Percentiles rank a stretch among this genome's conserved stretches.
phyloP scores from a whole-genome alignment of 2,888 invertebrate species.

The Auanema sp. region DNA sequence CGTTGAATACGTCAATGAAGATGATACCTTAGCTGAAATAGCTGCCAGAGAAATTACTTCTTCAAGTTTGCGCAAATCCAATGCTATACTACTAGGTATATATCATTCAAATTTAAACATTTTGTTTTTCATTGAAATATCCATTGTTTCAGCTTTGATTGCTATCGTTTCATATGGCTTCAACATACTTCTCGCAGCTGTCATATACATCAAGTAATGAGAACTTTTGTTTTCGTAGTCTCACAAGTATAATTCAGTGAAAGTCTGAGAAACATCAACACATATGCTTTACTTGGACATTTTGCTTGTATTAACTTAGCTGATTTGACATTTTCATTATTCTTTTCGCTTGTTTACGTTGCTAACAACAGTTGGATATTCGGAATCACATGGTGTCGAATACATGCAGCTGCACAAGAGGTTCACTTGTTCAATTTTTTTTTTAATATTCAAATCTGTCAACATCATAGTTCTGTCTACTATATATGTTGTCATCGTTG shows the following conservation, averaged over 20 bases:
- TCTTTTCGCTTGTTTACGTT: conserved; percentile 50
- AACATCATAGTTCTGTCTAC: conserved; percentile 44
- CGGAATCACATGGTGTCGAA: conserved; percentile 47
- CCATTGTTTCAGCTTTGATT: not conserved
- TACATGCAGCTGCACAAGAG: conserved; percentile 57
- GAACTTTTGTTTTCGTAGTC: no score
- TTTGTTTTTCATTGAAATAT: not conserved
- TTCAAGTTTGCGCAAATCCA: conserved; percentile 40
- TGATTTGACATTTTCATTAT: conserved; percentile 42
- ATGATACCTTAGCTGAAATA: conserved; percentile 53
- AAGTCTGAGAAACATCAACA: conserved; percentile 21
- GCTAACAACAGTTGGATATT: conserved; percentile 54
- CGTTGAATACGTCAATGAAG: conserved; percentile 48
- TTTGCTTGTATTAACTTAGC: conserved; percentile 31
- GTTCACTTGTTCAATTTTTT: conserved; percentile 21
- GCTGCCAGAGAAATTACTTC: conserved; percentile 47
- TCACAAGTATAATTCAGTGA: conserved; percentile 10
- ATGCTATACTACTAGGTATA: conserved; percentile 38
- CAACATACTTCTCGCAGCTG: not conserved
- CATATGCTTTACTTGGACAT: conserved; percentile 27
- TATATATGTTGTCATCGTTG: conserved; percentile 50
- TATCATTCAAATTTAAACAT: no score
- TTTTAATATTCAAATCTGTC: no score
- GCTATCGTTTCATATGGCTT: not conserved
- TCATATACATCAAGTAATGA: no score